Percentiles rank a stretch among this genome's conserved stretches.
Conservation (phyloP, 2,797 vertebrate genomes). For the Mycteria americana region DNA sequence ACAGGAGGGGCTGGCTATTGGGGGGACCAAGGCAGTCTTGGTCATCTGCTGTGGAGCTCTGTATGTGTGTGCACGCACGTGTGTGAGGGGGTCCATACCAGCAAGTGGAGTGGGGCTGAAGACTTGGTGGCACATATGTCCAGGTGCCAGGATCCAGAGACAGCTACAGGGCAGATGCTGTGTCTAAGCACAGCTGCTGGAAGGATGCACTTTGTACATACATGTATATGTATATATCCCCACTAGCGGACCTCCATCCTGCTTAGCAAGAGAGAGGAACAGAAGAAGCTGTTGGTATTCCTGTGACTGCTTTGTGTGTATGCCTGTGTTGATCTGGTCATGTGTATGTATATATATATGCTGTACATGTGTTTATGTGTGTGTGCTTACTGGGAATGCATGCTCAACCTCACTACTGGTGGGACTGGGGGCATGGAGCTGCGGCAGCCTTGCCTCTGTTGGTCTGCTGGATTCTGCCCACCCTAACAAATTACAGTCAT, state of each 20-base stretch:
- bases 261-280: neutral
- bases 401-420: neutral
- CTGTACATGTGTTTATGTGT: neutral
- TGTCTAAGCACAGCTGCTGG: neutral
- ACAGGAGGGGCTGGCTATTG: neutral
- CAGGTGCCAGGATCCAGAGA: neutral
- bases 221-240: neutral
- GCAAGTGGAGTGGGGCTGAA: neutral
- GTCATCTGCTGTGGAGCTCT: neutral
- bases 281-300: neutral
- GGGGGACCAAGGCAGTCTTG: neutral
- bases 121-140: too few relatives aligned
- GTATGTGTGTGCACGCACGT: fast-evolving
- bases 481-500: neutral
- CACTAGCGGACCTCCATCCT: neutral
- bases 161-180: neutral
- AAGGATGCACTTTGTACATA: neutral
- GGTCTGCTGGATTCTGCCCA: neutral
- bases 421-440: neutral
- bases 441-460: neutral
- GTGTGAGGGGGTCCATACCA: neutral
- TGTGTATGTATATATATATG: neutral
- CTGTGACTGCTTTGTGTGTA: neutral
- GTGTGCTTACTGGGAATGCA: neutral
- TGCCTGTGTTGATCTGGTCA: neutral